These are phyloP conservation scores for Clitarchus hookeri DNA, from an alignment of 2,888 invertebrate genomes.

Conservation along the genomic window DNA sequence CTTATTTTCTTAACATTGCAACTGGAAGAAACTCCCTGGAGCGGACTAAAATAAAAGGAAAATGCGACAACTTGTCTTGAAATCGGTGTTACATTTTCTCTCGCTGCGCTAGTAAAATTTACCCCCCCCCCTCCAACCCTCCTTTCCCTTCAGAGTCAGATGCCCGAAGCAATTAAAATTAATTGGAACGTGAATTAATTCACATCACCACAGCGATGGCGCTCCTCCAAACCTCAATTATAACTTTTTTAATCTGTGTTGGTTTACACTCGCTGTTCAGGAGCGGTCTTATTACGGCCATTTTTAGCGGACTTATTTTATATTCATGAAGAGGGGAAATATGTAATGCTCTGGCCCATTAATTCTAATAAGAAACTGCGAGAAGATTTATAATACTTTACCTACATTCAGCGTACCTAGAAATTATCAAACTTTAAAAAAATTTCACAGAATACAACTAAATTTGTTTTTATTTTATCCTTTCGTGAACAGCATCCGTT, in stretches of 20 bases:
- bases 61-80: not conserved
- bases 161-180: conserved; percentile 10
- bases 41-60: not conserved
- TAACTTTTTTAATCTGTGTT: conserved; percentile 14
- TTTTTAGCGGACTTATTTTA: not conserved
- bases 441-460: too few relatives aligned
- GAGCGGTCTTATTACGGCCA: not conserved
- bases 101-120: not conserved
- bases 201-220: not conserved
- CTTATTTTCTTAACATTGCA: too few relatives aligned
- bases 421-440: too few relatives aligned
- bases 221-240: not conserved
- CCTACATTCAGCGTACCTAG: not conserved
- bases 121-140: not conserved
- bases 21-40: too few relatives aligned
- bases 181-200: conserved; percentile 14
- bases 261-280: not conserved
- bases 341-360: not conserved
- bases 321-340: not conserved
- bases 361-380: not conserved
- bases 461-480: too few relatives aligned
- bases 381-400: not conserved
- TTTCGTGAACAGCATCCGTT: too few relatives aligned
- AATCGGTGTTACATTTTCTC: not conserved
- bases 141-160: not conserved